Evolutionary conservation across 2,797 vertebrate genomes (phyloP).

Genomic region (Poecilia velifera): DNA sequence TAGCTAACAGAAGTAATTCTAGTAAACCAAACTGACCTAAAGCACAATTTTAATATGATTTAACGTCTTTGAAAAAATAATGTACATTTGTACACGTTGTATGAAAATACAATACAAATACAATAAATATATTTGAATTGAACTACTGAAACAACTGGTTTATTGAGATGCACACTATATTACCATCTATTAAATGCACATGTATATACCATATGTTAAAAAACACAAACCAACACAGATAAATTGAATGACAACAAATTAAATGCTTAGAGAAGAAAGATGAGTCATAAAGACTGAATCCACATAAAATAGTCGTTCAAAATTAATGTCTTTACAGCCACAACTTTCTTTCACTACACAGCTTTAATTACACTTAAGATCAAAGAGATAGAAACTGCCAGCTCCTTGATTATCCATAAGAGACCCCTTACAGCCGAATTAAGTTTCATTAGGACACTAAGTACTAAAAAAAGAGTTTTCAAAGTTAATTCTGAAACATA

Average conservation of each 20-base stretch:
- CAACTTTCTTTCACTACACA: conserved; percentile 43
- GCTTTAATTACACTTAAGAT: conserved; percentile 53
- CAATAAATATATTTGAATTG: not conserved
- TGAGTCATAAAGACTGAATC: conserved; percentile 23
- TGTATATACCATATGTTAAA: not conserved
- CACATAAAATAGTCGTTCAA: conserved; percentile 24
- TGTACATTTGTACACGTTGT: not conserved
- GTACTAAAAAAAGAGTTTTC: conserved; percentile 32
- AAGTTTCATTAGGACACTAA: conserved; percentile 39
- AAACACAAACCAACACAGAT: not conserved
- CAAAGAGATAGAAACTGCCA: conserved; percentile 49
- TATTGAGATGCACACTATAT: not conserved
- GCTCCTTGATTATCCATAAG: conserved; percentile 42
- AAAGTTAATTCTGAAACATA: conserved; percentile 33
- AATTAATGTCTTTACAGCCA: conserved; percentile 24
- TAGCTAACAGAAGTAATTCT: not conserved
- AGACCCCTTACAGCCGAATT: conserved; percentile 34
- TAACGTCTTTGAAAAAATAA: not conserved
- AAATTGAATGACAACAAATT: not conserved
- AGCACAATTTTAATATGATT: not conserved
- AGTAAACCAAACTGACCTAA: not conserved
- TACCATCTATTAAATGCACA: not conserved
- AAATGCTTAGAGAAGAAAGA: not conserved
- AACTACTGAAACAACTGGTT: not conserved
- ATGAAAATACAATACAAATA: not conserved